A percentile compares a stretch with the other conserved stretches of the same genome.
Evolutionary conservation across 2,888 invertebrate genomes (phyloP).

Genomic region (Cremastinae sp.): DNA sequence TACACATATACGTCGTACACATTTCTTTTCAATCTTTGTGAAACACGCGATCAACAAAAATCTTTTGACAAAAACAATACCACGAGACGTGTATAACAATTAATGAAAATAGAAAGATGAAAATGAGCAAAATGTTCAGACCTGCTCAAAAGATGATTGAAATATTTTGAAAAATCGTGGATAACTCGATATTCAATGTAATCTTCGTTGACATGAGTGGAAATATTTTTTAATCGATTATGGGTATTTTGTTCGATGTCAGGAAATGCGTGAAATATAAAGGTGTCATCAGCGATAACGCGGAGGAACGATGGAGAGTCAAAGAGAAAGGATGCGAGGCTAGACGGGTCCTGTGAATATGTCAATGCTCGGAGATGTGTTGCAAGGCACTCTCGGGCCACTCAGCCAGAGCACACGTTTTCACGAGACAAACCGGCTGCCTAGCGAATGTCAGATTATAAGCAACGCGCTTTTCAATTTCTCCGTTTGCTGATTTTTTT

Average conservation of each 20-base stretch:
- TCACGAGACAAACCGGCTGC: constrained; percentile 59
- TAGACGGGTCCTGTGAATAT: constrained; percentile 39
- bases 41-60: too few species aligned
- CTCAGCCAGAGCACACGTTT: constrained; percentile 60
- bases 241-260: too few species aligned
- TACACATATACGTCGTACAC: constrained; percentile 13
- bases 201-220: neutral
- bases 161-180: too few species aligned
- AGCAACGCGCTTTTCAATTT: constrained; percentile 50
- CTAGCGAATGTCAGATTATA: constrained; percentile 68
- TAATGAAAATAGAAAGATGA: too few species aligned
- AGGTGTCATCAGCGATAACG: constrained; percentile 28
- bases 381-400: constrained; percentile 64
- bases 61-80: too few species aligned
- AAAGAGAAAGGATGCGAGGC: constrained; percentile 18
- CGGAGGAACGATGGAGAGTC: neutral
- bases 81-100: too few species aligned
- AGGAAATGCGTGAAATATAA: neutral
- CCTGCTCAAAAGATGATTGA: too few species aligned
- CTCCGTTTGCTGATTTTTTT: constrained; percentile 23
- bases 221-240: too few species aligned
- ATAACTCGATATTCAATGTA: too few species aligned
- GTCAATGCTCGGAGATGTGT: constrained; percentile 62
- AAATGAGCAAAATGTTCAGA: too few species aligned
- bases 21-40: neutral